Conservation (phyloP, 2,888 invertebrate species). For the Dryadula phaetusa region DNA sequence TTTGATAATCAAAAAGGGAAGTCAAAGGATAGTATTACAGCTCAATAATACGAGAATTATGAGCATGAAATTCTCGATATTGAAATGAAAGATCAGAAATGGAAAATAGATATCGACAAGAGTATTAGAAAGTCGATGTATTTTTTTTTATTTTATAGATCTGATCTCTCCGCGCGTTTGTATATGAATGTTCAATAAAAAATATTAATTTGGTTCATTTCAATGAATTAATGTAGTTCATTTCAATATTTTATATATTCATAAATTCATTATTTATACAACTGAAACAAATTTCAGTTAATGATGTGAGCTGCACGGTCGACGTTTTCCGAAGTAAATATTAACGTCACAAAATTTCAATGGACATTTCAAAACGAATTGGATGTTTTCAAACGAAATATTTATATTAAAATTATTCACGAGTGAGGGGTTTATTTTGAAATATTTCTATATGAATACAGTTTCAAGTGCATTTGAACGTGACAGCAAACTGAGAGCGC, state of each 20-base stretch:
- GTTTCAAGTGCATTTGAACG: not conserved
- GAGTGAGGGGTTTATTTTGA: not conserved
- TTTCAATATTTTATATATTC: not conserved
- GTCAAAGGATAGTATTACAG: conserved; percentile 14
- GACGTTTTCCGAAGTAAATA: conserved; percentile 7
- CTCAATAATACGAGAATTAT: conserved; percentile 15
- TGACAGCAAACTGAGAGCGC: conserved; percentile 4
- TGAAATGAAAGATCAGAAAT: conserved; percentile 14
- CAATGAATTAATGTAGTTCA: not conserved
- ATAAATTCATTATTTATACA: conserved; percentile 14
- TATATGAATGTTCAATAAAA: not conserved
- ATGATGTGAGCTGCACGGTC: not conserved
- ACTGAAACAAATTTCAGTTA: conserved; percentile 14
- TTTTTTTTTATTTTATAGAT: conserved; percentile 1
- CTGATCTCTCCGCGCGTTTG: not conserved
- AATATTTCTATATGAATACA: conserved; percentile 22
- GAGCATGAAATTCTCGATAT: conserved; percentile 3
- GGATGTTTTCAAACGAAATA: conserved; percentile 16
- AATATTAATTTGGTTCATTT: not conserved
- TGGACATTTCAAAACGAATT: conserved; percentile 15
- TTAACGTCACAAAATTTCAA: conserved; percentile 16
- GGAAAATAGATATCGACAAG: conserved; percentile 2
- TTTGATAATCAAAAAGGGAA: conserved; percentile 16
- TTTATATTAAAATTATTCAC: conserved; percentile 20
- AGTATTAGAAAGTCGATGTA: not conserved